Conservation (phyloP, 2,113 vertebrate genomes). For the Gorsachius goisagi region DNA sequence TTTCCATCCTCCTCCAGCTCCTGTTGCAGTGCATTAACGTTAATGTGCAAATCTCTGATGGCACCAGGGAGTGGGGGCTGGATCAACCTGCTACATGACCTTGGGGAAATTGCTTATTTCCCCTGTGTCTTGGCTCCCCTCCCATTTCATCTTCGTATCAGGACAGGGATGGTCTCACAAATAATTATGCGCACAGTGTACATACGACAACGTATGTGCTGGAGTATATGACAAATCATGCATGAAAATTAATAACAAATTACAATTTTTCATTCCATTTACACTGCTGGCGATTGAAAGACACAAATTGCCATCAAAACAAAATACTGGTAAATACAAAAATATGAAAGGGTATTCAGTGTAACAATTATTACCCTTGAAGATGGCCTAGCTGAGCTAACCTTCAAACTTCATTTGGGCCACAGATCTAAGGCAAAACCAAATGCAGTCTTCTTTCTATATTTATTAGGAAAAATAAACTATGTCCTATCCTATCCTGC, state of each 20-base stretch:
- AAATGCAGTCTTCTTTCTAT: not conserved
- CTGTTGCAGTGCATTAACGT: not conserved
- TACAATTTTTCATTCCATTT: not conserved
- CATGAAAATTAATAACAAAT: not conserved
- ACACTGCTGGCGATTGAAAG: not conserved
- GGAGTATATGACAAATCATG: not conserved
- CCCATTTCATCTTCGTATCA: not conserved
- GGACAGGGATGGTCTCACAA: accelerated
- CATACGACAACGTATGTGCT: not conserved
- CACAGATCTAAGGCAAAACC: not conserved
- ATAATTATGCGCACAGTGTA: not conserved
- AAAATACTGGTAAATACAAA: not conserved
- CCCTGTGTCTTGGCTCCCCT: not conserved
- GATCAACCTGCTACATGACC: not conserved
- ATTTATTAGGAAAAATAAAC: not conserved
- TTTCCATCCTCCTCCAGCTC: not conserved
- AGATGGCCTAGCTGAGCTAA: not conserved
- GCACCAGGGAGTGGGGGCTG: not conserved
- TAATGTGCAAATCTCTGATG: not conserved
- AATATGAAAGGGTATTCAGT: accelerated
- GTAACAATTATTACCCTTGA: not conserved
- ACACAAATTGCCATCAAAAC: not conserved
- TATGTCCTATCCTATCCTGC: not conserved
- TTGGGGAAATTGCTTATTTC: not conserved
- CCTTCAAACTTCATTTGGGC: not conserved